These are phyloP conservation scores for Actias luna DNA, from an alignment of 2,888 invertebrate genomes.

Conservation along the genomic window DNA sequence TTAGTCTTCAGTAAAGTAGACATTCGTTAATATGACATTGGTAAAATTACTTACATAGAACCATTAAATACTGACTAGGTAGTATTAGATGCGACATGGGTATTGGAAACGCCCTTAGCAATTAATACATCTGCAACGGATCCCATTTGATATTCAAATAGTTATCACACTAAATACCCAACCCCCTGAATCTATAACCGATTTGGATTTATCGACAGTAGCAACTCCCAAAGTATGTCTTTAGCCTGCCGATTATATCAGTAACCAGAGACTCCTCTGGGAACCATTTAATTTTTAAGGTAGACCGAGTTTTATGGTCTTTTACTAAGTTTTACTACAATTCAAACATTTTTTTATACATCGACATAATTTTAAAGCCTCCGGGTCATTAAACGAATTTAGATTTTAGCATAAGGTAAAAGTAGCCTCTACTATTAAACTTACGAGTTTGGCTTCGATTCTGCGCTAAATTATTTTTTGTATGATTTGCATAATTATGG, in stretches of 20 bases:
- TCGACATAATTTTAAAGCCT: too few relatives aligned
- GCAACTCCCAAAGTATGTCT: neutral
- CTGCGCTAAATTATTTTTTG: too few relatives aligned
- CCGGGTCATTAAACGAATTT: too few relatives aligned
- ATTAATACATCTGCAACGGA: neutral
- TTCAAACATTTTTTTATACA: neutral
- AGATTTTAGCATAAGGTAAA: too few relatives aligned
- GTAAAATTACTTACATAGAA: too few relatives aligned
- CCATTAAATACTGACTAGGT: neutral
- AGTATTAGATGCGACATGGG: neutral
- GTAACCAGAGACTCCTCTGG: neutral
- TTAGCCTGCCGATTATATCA: neutral
- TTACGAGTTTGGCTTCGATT: too few relatives aligned
- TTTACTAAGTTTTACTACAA: neutral
- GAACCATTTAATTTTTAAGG: neutral
- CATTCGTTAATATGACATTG: too few relatives aligned
- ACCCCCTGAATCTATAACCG: neutral
- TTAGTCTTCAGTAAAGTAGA: too few relatives aligned
- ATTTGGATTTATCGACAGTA: neutral
- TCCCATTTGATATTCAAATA: constrained; percentile 3
- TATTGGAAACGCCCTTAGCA: neutral
- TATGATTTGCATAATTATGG: too few relatives aligned
- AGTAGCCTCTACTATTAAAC: too few relatives aligned
- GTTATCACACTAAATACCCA: neutral
- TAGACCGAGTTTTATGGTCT: neutral